Evolutionary conservation across 2,797 vertebrate species (phyloP), one percentile per base, ranked within the genome.

Genomic region (Masticophis lateralis): DNA sequence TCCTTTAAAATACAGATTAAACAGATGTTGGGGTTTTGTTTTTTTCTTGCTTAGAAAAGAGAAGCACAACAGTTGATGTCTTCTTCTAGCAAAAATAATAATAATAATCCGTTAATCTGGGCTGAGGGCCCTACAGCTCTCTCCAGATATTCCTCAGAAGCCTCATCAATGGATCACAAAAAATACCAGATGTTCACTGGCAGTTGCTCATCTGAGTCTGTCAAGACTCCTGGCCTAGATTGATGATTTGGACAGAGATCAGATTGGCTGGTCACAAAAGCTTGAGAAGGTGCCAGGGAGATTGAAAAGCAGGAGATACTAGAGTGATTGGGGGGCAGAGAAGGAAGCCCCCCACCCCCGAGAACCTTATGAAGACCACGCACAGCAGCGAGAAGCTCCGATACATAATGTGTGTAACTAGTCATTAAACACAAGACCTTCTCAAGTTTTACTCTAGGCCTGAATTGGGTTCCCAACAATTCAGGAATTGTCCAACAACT

Each of bases 81-180:
- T 55, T 47, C 14, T 37, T 91, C 22, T 60, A 5, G 6, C 11
- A 5, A 5, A 63, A 63, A 27, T 51, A 51, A 51, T 51, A 51
- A 1, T 51, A 51, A 51, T 7, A 51, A 25, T 56, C 20, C 25
- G 16, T 69, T 86, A 43, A 43, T 74, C 86, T 11, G 18, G 16
- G 32, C 61, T 13, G 61, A 32, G 13, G 2, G 16, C 14, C 11
- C 47, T 18, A 12, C 56, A 8, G 43, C 32, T 69, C 20, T 55
- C 53, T 16, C 28, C 25, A 9, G 74, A 8, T 9, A 3, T 56
- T 57, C 91, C 61, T 37, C 6, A 61, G 53, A 37, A 28, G 25
- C 53, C 43, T 88, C 86, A 47, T 69, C 91, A 88, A 59, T 12
- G 27, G 91, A 74, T 88, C 37, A 43, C 22, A 43, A 74, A 74